These are phyloP conservation scores for Erebia aethiops DNA, from an alignment of 2,888 invertebrate species.

Conservation along the genomic window DNA sequence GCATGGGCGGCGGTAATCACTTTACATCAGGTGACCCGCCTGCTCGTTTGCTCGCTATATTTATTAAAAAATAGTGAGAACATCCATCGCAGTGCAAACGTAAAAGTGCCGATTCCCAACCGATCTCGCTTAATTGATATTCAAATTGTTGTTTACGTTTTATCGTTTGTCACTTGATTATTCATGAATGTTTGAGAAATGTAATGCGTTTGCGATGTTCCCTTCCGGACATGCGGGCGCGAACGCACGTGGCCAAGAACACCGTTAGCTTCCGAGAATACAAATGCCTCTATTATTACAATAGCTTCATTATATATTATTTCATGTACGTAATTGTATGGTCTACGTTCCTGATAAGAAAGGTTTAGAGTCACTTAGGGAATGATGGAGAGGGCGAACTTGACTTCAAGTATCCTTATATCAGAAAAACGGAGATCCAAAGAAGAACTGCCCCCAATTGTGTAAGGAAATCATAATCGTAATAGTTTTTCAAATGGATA, in stretches of 20 bases:
- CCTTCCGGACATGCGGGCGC: constrained; percentile 70
- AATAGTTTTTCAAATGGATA: too few relatives aligned
- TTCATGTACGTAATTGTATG: background rate
- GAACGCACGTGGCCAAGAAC: constrained; percentile 56
- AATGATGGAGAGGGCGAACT: too few relatives aligned
- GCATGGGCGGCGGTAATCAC: too few relatives aligned
- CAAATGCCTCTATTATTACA: constrained; percentile 52
- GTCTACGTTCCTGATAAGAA: too few relatives aligned
- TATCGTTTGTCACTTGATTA: constrained; percentile 42
- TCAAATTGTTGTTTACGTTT: constrained; percentile 37
- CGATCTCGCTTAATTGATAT: constrained; percentile 31
- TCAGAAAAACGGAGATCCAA: too few relatives aligned
- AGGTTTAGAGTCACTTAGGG: too few relatives aligned
- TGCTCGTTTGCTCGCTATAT: too few relatives aligned
- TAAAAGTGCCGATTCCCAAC: constrained; percentile 18
- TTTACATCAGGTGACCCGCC: too few relatives aligned
- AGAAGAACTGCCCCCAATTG: too few relatives aligned
- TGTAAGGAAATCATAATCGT: too few relatives aligned
- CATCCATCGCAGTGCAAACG: constrained; percentile 1
- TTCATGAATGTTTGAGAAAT: constrained; percentile 46
- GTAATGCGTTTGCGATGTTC: constrained; percentile 71
- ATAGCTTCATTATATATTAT: background rate
- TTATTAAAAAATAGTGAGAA: background rate
- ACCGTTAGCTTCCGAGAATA: constrained; percentile 64
- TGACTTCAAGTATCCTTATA: too few relatives aligned